Base-by-base conservation (phyloP, 2,113 vertebrate genomes). In the Rhynchomys soricoides region DNA sequence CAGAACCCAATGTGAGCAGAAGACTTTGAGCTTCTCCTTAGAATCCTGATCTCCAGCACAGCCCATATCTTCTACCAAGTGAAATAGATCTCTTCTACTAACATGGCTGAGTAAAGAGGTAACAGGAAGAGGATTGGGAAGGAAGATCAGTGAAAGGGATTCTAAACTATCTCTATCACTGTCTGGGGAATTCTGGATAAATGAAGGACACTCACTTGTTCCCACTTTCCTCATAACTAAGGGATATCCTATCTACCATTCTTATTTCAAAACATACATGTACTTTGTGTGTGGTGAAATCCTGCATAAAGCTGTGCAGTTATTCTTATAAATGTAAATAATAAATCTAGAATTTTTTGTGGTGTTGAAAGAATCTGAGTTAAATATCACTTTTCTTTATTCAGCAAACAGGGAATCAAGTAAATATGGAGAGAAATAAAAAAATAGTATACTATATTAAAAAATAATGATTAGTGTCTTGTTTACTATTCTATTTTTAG, bases 1-100 rank as follows among this genome's bases (percentile, higher is more conserved):
- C 88, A 96, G 93, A 97, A 94, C 81, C 92, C 45, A 71, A 97
- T 97, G 88, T n/a, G 34, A 96, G 66, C 1, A 2, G 95, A 97
- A 97, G 83, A 93, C 93, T 96, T 95, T 73, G 66, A 82, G 62
- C 85, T 86, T 92, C 97, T 96, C 88, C 90, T 93, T 96, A 97
- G 93, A n/a, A 82, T 94, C 57, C 66, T 97, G 96, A 95, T 55
- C 52, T 55, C 15, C 96, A 97, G n/a, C n/a, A 48, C 2, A 81
- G 37, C 50, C 52, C 71, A 52, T 55, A 22, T 90, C 6, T 22
- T 71, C 34, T 86, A 78, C 40, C 52, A n/a, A 90, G 81, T 95
- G 95, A 96, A 95, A 82, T 75, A 43, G 52, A 74, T 34, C 17
- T 43, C 70, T 93, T 52, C 34, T 5, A 75, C 90, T 95, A 96